Evolutionary conservation across 2,888 invertebrate genomes (phyloP).

Genomic region (Onchidella celtica): DNA sequence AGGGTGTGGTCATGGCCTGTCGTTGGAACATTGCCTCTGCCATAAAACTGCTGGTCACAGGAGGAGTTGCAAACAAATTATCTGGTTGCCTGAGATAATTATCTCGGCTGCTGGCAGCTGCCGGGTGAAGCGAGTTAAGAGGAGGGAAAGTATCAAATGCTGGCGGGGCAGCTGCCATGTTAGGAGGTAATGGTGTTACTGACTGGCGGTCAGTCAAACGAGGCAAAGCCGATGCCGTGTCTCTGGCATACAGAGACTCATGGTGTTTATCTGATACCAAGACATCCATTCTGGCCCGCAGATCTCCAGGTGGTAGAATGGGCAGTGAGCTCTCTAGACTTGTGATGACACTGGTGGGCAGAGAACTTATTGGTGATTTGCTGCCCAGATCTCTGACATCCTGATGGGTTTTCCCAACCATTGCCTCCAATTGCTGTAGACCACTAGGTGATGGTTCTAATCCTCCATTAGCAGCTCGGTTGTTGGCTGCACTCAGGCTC

Average conservation of each 20-base stretch:
- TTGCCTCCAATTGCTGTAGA: constrained; percentile 55
- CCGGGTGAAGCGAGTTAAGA: constrained; percentile 56
- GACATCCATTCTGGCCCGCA: constrained; percentile 69
- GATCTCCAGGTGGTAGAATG: constrained; percentile 57
- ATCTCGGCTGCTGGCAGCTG: constrained; percentile 48
- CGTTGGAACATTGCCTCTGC: constrained; percentile 72
- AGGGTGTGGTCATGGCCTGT: constrained; percentile 70
- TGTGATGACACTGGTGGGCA: constrained; percentile 57
- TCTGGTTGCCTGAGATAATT: constrained; percentile 57
- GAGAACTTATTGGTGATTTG: constrained; percentile 47
- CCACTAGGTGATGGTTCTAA: constrained; percentile 47
- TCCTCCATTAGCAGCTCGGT: constrained; percentile 34
- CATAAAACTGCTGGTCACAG: constrained; percentile 63
- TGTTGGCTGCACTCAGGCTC: constrained; percentile 60
- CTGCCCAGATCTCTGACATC: constrained; percentile 44
- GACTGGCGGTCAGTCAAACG: constrained; percentile 42
- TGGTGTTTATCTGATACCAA: constrained; percentile 64
- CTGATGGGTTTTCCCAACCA: constrained; percentile 57
- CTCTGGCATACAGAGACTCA: constrained; percentile 56
- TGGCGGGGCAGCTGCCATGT: constrained; percentile 18
- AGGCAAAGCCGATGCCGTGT: constrained; percentile 55
- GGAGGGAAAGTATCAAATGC: constrained; percentile 56
- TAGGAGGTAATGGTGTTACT: constrained; percentile 22
- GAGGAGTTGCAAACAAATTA: constrained; percentile 56
- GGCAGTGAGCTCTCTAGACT: constrained; percentile 58